phyloP scores from a whole-genome alignment of 2,888 invertebrate genomes.

The Sarcophaga variegata region DNA sequence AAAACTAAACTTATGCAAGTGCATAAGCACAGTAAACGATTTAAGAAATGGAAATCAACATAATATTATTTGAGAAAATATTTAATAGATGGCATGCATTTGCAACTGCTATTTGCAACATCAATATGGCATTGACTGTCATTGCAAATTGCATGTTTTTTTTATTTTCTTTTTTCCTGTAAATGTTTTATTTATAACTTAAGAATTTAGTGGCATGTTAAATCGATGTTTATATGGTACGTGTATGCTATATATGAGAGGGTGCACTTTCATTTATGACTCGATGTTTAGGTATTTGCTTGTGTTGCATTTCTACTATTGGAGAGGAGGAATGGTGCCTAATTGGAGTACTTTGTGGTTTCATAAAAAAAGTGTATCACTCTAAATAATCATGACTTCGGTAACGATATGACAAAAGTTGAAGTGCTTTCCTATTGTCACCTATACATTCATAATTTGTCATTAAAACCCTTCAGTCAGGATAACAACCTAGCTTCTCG shows the following conservation, averaged over 20 bases:
- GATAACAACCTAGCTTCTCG: no score
- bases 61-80: no score
- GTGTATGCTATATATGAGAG: not conserved
- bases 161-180: not conserved
- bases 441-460: no score
- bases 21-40: not conserved
- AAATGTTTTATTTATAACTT: slow-evolving; percentile 64
- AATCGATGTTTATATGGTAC: slow-evolving; percentile 25
- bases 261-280: no score
- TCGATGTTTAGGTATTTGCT: no score
- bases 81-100: not conserved
- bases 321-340: no score
- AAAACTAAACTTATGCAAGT: slow-evolving; percentile 20
- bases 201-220: slow-evolving; percentile 40
- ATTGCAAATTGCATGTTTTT: slow-evolving; percentile 18
- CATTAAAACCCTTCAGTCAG: no score
- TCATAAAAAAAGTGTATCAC: not conserved
- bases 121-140: slow-evolving; percentile 2
- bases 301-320: no score
- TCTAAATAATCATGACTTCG: slow-evolving; percentile 8
- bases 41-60: not conserved
- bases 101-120: not conserved
- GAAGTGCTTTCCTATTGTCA: no score
- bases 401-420: no score
- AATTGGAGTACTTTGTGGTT: no score